Evolutionary conservation across 2,797 vertebrate genomes (phyloP).

Genomic region (Myotis vivesi): DNA sequence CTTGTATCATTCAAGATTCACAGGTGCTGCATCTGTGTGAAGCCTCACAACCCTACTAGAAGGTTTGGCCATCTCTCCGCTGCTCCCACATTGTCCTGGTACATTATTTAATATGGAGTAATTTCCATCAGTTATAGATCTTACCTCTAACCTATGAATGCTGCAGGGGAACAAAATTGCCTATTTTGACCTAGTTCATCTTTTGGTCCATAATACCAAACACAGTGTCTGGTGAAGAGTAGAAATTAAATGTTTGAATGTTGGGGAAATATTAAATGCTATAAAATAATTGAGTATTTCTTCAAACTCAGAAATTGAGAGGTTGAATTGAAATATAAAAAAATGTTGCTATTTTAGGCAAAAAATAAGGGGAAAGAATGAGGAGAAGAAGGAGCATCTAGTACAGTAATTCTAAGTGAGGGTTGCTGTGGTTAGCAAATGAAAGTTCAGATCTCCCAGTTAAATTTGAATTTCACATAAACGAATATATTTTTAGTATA

Average conservation of each 20-base stretch:
- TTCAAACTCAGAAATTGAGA: not conserved
- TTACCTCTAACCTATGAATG: not conserved
- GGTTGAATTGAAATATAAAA: not conserved
- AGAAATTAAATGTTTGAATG: not conserved
- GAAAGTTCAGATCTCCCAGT: not conserved
- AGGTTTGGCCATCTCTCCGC: accelerated
- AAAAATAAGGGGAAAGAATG: not conserved
- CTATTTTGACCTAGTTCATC: not conserved
- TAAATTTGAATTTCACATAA: constrained; percentile 2
- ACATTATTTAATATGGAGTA: not conserved
- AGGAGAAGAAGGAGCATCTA: not conserved
- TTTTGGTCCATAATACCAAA: not conserved
- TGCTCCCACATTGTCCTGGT: not conserved
- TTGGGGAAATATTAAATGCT: not conserved
- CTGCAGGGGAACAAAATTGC: not conserved
- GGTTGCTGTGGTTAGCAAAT: not conserved
- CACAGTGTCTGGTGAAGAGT: not conserved
- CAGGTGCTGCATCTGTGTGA: not conserved
- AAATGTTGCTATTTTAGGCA: not conserved
- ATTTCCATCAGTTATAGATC: not conserved
- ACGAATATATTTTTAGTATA: not conserved
- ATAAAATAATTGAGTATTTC: not conserved
- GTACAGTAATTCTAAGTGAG: not conserved
- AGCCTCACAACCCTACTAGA: not conserved
- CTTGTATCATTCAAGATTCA: not conserved